Conservation (phyloP, 2,797 vertebrate genomes). For the Alectoris magna region DNA sequence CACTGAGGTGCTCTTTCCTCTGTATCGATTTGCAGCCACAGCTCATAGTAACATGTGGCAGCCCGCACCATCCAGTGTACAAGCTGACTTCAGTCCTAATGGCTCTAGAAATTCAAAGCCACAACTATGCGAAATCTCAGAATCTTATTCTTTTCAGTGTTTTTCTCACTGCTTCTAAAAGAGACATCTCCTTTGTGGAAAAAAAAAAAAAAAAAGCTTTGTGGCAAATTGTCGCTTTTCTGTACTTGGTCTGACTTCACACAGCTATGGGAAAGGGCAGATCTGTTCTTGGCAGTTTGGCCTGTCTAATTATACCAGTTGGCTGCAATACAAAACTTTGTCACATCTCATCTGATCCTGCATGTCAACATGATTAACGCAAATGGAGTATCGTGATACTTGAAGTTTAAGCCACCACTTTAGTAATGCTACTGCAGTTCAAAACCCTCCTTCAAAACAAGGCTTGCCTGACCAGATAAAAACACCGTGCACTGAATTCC, state of each 20-base stretch:
- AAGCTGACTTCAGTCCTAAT: neutral
- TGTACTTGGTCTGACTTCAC: neutral
- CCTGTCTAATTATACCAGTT: slow-evolving; percentile 57
- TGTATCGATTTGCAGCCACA: neutral
- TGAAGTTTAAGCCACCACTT: slow-evolving; percentile 9
- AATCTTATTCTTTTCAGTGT: neutral
- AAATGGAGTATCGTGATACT: slow-evolving; percentile 4
- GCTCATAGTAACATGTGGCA: neutral
- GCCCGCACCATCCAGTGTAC: neutral
- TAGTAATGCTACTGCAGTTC: neutral
- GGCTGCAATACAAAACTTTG: slow-evolving; percentile 11
- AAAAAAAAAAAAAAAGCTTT: neutral
- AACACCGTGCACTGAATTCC: neutral
- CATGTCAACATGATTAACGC: slow-evolving; percentile 35
- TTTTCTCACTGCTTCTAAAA: neutral
- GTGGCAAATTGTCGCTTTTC: neutral
- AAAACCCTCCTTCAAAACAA: neutral
- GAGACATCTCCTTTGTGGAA: neutral
- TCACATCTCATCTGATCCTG: slow-evolving; percentile 30
- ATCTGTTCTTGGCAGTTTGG: slow-evolving; percentile 8
- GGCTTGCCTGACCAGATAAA: neutral
- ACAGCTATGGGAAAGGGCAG: neutral
- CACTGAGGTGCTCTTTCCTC: neutral
- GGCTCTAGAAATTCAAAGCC: neutral
- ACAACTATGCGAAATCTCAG: neutral